phyloP scores from a whole-genome alignment of 2,113 vertebrate species.

The Lasiurus borealis region DNA sequence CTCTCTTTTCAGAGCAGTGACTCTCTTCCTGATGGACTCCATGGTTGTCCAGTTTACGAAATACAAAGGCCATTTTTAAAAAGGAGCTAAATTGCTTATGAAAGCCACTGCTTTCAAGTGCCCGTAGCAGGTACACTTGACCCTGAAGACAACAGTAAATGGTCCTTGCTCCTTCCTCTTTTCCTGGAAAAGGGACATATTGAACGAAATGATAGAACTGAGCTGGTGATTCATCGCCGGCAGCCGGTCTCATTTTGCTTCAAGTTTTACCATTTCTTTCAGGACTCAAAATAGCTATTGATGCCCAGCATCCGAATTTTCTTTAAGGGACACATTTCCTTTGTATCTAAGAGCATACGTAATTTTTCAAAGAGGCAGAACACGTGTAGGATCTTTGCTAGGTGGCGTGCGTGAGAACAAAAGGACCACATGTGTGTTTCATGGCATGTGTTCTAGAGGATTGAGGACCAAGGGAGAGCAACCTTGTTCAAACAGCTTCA shows the following conservation, averaged over 20 bases:
- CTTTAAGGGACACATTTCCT: neutral
- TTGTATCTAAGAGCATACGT: neutral
- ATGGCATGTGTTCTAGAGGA: neutral
- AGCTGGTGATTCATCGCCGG: neutral
- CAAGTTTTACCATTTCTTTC: neutral
- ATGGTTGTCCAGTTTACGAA: neutral
- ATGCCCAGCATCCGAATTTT: neutral
- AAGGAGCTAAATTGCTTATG: constrained; percentile 18
- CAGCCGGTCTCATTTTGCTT: neutral
- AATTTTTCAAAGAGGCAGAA: neutral
- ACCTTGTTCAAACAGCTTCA: neutral
- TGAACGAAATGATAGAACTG: neutral
- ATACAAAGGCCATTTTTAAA: neutral
- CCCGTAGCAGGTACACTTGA: neutral
- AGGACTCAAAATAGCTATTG: neutral
- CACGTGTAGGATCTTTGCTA: neutral
- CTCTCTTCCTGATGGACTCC: neutral
- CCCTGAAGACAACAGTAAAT: neutral
- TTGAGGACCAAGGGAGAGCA: neutral
- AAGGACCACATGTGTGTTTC: neutral
- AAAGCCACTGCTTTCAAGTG: neutral
- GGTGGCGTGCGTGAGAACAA: neutral
- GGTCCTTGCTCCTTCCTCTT: neutral
- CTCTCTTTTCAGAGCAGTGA: neutral
- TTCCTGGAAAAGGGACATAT: neutral